These are phyloP conservation scores for Novumbra hubbsi DNA, from an alignment of 2,797 vertebrate species.

Conservation along the genomic window DNA sequence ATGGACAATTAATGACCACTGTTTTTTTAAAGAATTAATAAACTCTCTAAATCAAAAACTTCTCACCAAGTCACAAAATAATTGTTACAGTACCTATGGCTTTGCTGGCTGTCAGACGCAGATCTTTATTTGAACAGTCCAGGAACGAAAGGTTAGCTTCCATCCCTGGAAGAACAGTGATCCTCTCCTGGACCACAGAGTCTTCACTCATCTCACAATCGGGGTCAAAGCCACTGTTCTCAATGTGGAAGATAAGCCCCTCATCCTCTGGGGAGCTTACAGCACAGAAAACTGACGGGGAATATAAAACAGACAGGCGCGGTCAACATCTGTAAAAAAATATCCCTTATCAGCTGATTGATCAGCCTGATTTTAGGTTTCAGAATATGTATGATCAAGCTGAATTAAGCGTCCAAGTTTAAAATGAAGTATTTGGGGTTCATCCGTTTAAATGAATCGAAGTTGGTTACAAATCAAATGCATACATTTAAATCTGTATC, in stretches of 20 bases:
- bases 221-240: conserved; percentile 60
- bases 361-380: not conserved
- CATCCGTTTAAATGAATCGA: not conserved
- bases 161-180: conserved; percentile 56
- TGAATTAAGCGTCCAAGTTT: not conserved
- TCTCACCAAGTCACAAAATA: not conserved
- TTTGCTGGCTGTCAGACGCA: conserved; percentile 64
- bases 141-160: conserved; percentile 68
- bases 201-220: conserved; percentile 70
- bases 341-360: not conserved
- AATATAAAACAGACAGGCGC: conserved; percentile 13
- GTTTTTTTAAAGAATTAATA: no score
- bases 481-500: not conserved
- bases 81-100: conserved; percentile 58
- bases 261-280: conserved; percentile 62
- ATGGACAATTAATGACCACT: no score
- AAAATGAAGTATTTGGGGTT: not conserved
- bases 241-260: conserved; percentile 61
- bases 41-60: no score
- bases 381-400: no score
- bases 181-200: conserved; percentile 54
- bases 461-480: not conserved
- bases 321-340: not conserved
- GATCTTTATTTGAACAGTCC: conserved; percentile 69
- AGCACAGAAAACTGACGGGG: conserved; percentile 60